A percentile compares a stretch with the other conserved stretches of the same genome.
These are phyloP conservation scores for Notodonta dromedarius DNA, from an alignment of 2,888 invertebrate species.

Conservation along the genomic window DNA sequence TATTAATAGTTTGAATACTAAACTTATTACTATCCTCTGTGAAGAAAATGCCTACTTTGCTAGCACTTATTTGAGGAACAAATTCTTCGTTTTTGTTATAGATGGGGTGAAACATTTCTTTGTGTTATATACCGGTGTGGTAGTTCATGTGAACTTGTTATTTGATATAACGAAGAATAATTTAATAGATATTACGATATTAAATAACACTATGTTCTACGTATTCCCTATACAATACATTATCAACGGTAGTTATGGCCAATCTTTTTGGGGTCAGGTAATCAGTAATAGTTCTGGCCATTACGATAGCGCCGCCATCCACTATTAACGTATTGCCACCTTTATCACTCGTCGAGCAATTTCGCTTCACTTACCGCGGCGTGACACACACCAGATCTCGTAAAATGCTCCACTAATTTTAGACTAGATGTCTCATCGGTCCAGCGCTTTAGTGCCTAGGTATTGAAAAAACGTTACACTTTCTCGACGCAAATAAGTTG, in stretches of 20 bases:
- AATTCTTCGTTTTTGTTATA: too few relatives aligned
- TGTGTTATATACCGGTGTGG: too few relatives aligned
- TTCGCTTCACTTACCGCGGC: constrained; percentile 29
- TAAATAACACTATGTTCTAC: too few relatives aligned
- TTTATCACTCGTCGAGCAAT: constrained; percentile 22
- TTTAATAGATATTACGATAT: too few relatives aligned
- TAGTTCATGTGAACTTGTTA: too few relatives aligned
- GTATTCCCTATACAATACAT: too few relatives aligned
- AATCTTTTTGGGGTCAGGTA: not conserved
- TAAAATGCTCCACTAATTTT: constrained; percentile 39
- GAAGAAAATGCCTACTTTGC: too few relatives aligned
- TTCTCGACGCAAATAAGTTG: not conserved
- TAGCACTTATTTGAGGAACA: too few relatives aligned
- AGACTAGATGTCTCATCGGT: constrained; percentile 33
- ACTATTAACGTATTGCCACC: constrained; percentile 8
- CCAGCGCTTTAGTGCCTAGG: constrained; percentile 7
- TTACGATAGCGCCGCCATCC: not conserved
- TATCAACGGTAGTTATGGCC: not conserved
- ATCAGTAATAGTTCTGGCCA: not conserved
- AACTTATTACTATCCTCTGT: too few relatives aligned
- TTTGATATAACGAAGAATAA: too few relatives aligned
- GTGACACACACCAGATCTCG: constrained; percentile 42
- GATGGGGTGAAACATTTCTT: too few relatives aligned
- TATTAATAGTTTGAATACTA: too few relatives aligned
- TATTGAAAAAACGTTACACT: not conserved